Percentiles rank a stretch among this genome's conserved stretches.
Evolutionary conservation across 2,797 vertebrate genomes (phyloP).

Genomic region (Nyctalus aviator): DNA sequence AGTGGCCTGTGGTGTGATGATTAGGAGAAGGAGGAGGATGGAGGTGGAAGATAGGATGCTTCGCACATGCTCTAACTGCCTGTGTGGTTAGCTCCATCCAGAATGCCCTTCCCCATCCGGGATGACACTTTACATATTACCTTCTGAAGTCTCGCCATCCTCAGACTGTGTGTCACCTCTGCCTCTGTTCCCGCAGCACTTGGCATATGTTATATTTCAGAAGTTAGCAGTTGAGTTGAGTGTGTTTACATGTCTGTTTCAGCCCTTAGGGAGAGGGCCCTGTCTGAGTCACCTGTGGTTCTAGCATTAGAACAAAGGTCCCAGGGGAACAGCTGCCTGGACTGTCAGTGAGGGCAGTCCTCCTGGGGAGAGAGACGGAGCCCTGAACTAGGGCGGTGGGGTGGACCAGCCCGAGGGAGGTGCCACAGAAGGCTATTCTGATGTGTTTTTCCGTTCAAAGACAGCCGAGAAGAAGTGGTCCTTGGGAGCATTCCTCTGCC

Average conservation of each 20-base stretch:
- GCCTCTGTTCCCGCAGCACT: neutral
- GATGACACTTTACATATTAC: neutral
- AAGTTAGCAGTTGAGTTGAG: neutral
- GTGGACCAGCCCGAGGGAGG: neutral
- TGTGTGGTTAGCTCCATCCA: neutral
- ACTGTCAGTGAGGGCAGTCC: neutral
- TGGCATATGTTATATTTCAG: neutral
- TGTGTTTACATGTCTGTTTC: neutral
- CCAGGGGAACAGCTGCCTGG: neutral
- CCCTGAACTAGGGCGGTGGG: neutral
- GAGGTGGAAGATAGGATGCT: neutral
- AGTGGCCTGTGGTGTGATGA: neutral
- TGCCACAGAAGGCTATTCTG: conserved; percentile 31
- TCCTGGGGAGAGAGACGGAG: neutral
- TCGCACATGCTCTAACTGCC: neutral
- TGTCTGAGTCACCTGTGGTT: neutral
- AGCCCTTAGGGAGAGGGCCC: neutral
- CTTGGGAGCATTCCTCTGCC: conserved; percentile 98
- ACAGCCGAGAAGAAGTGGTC: conserved; percentile 97
- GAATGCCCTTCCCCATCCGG: neutral
- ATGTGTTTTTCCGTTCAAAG: conserved; percentile 86
- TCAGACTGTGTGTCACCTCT: neutral
- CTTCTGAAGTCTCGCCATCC: neutral
- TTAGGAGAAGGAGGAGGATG: neutral
- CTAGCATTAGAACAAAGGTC: neutral